These are phyloP conservation scores for Indri indri DNA, from an alignment of 2,113 vertebrate genomes.

Conservation along the genomic window DNA sequence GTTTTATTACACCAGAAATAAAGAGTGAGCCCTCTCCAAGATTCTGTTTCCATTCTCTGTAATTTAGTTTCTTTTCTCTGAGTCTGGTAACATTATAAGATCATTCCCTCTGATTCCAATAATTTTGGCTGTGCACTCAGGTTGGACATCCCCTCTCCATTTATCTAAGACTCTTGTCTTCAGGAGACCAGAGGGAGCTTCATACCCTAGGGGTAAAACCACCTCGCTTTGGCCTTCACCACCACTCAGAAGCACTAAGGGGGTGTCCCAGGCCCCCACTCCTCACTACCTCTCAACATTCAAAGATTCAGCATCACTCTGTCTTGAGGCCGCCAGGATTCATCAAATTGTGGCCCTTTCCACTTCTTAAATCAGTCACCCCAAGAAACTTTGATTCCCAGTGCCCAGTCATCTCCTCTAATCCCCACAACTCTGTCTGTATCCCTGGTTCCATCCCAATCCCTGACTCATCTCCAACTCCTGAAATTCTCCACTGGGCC, in stretches of 20 bases:
- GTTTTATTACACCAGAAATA: not conserved
- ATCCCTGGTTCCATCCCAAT: not conserved
- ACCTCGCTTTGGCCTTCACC: not conserved
- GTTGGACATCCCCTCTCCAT: not conserved
- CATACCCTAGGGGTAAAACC: not conserved
- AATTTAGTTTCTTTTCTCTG: not conserved
- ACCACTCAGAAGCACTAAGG: not conserved
- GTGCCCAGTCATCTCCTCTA: not conserved
- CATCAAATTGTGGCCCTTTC: not conserved
- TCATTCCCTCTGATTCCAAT: conserved; percentile 12
- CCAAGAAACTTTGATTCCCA: not conserved
- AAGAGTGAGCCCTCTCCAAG: not conserved
- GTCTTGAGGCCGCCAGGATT: not conserved
- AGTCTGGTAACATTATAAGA: not conserved
- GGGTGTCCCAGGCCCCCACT: no score
- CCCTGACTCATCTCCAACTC: not conserved
- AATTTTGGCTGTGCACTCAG: not conserved
- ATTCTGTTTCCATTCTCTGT: not conserved
- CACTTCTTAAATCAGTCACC: not conserved
- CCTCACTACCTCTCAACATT: not conserved
- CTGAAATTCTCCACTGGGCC: not conserved
- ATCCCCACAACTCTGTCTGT: not conserved
- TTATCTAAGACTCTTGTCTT: not conserved
- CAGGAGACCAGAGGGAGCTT: not conserved
- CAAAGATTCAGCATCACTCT: not conserved